phyloP scores from a whole-genome alignment of 2,888 invertebrate species.

The Drosophila acutilabella region DNA sequence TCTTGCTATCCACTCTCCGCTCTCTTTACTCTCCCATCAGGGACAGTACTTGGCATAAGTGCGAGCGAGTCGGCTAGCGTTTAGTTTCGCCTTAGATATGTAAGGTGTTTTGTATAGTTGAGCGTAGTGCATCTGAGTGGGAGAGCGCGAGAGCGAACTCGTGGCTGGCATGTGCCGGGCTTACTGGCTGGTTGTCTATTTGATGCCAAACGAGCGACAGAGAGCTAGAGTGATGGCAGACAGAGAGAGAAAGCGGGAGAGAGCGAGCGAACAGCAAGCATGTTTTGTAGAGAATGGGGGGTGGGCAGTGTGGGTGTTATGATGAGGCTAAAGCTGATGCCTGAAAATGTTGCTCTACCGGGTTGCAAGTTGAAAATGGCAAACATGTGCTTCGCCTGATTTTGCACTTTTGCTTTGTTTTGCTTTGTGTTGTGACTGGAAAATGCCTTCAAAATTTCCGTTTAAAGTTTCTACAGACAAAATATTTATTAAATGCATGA shows the following conservation, averaged over 20 bases:
- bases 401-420: constrained; percentile 55
- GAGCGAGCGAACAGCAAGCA: constrained; percentile 22
- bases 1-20: constrained; percentile 7
- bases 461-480: constrained; percentile 36
- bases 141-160: constrained; percentile 74
- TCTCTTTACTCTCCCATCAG: constrained; percentile 8
- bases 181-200: constrained; percentile 65
- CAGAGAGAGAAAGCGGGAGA: constrained; percentile 13
- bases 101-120: constrained; percentile 74
- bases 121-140: constrained; percentile 75
- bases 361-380: constrained; percentile 54
- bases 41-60: constrained; percentile 20
- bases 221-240: constrained; percentile 25
- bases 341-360: constrained; percentile 54
- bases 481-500: constrained; percentile 72
- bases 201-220: constrained; percentile 44
- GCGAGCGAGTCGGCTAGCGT: constrained; percentile 67
- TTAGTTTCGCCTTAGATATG: constrained; percentile 75
- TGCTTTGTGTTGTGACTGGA: constrained; percentile 74
- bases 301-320: constrained; percentile 41
- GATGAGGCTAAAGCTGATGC: constrained; percentile 36
- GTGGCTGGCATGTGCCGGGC: constrained; percentile 72
- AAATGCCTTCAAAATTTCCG: constrained; percentile 43
- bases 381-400: constrained; percentile 69
- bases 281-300: constrained; percentile 3